Conservation (phyloP, 2,888 invertebrate genomes). For the Strigamia maritima region DNA sequence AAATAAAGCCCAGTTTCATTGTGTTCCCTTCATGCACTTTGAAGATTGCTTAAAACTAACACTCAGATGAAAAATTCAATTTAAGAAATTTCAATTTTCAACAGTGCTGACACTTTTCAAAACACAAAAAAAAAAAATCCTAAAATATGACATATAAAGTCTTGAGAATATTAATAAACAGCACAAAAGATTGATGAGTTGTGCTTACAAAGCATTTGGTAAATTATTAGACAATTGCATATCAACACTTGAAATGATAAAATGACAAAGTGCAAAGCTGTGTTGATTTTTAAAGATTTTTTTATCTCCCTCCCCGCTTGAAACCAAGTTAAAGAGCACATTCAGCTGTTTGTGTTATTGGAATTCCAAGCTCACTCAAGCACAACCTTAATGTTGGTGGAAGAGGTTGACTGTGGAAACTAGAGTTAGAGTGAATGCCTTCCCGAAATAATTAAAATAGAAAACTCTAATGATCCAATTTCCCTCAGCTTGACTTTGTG, state of each 20-base stretch:
- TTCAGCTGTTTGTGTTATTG: neutral
- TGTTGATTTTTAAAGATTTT: neutral
- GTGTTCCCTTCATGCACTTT: too few relatives aligned
- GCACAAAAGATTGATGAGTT: neutral
- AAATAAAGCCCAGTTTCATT: too few relatives aligned
- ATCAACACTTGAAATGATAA: neutral
- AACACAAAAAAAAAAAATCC: neutral
- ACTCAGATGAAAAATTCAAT: neutral
- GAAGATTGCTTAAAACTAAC: too few relatives aligned
- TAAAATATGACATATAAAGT: too few relatives aligned
- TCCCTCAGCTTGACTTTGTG: neutral
- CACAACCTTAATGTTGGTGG: too few relatives aligned
- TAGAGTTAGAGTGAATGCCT: too few relatives aligned
- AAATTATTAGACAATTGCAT: neutral
- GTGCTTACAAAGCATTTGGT: neutral
- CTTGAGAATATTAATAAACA: neutral
- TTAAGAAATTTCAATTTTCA: neutral
- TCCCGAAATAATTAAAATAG: neutral
- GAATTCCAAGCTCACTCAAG: neutral
- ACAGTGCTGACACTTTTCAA: neutral
- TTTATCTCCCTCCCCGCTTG: too few relatives aligned
- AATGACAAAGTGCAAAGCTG: neutral
- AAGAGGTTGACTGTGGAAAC: too few relatives aligned
- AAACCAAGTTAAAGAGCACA: neutral
- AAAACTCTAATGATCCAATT: neutral